Evolutionary conservation across 2,888 invertebrate genomes (phyloP).

Genomic region (Plebejus anna): DNA sequence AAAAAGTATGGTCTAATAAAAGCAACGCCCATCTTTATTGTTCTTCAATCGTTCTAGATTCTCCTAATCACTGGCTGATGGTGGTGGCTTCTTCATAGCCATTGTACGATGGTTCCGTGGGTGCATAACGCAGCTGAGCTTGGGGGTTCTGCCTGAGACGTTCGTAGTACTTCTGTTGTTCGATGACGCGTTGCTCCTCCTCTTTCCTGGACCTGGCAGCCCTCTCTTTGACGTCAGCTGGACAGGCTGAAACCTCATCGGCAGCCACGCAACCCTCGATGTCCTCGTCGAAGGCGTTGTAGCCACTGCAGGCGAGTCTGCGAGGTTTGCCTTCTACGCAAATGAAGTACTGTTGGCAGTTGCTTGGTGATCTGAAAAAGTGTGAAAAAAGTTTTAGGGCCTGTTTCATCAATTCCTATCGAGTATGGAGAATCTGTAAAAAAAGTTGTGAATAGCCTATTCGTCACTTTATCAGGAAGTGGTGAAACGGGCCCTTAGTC

Average conservation of each 20-base stretch:
- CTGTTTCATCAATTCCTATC: too few relatives aligned
- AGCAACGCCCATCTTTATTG: not conserved
- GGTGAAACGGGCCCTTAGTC: not conserved
- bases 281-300: slow-evolving; percentile 87
- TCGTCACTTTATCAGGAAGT: too few relatives aligned
- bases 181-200: slow-evolving; percentile 53
- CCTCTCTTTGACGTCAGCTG: slow-evolving; percentile 54
- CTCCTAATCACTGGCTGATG: slow-evolving; percentile 18
- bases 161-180: slow-evolving; percentile 48
- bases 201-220: slow-evolving; percentile 56
- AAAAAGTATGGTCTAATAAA: not conserved
- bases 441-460: too few relatives aligned
- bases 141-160: slow-evolving; percentile 32
- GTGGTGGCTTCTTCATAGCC: slow-evolving; percentile 15
- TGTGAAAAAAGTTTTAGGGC: not conserved
- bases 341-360: slow-evolving; percentile 89
- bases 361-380: slow-evolving; percentile 72
- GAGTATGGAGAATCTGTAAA: too few relatives aligned
- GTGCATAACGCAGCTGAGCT: not conserved
- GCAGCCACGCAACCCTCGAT: slow-evolving; percentile 86
- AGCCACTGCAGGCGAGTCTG: slow-evolving; percentile 86
- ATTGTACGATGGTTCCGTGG: not conserved
- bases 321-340: slow-evolving; percentile 88
- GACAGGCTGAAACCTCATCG: slow-evolving; percentile 88
- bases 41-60: not conserved